Evolutionary conservation across 2,888 invertebrate species (phyloP).

Genomic region (Lathronympha strigana): DNA sequence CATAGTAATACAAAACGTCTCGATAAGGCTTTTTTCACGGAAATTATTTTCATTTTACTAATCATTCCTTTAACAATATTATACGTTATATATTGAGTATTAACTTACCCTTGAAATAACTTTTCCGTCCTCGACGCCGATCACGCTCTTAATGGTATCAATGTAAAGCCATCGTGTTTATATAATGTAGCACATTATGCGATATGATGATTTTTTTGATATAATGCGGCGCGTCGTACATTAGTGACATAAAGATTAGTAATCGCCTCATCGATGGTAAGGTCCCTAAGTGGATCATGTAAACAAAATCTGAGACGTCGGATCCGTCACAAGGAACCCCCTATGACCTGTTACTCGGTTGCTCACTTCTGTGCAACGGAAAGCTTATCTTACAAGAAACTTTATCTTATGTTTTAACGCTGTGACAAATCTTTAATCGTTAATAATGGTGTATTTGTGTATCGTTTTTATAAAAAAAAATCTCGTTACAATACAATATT

Average conservation of each 20-base stretch:
- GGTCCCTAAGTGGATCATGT: constrained; percentile 6
- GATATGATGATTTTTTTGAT: constrained; percentile 26
- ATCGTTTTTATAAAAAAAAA: too few relatives aligned
- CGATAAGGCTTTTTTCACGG: too few relatives aligned
- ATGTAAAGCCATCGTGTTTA: constrained; percentile 15
- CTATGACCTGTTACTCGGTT: background rate
- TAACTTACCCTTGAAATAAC: constrained; percentile 16
- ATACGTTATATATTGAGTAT: too few relatives aligned
- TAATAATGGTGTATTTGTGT: too few relatives aligned
- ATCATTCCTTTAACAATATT: too few relatives aligned
- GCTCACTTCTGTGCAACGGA: background rate
- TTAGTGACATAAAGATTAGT: constrained; percentile 23
- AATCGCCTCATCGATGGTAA: constrained; percentile 11
- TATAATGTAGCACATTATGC: constrained; percentile 27
- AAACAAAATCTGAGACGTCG: constrained; percentile 7
- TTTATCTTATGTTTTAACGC: too few relatives aligned
- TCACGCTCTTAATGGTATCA: constrained; percentile 34
- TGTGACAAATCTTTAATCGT: too few relatives aligned
- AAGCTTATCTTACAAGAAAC: too few relatives aligned
- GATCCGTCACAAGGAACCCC: background rate
- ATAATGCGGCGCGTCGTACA: constrained; percentile 22
- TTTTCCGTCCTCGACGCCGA: constrained; percentile 25
- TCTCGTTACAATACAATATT: too few relatives aligned
- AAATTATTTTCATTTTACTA: background rate
- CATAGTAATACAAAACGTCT: too few relatives aligned